Base-by-base conservation (phyloP, 2,888 invertebrate genomes). In the Ophioninae sp. region DNA sequence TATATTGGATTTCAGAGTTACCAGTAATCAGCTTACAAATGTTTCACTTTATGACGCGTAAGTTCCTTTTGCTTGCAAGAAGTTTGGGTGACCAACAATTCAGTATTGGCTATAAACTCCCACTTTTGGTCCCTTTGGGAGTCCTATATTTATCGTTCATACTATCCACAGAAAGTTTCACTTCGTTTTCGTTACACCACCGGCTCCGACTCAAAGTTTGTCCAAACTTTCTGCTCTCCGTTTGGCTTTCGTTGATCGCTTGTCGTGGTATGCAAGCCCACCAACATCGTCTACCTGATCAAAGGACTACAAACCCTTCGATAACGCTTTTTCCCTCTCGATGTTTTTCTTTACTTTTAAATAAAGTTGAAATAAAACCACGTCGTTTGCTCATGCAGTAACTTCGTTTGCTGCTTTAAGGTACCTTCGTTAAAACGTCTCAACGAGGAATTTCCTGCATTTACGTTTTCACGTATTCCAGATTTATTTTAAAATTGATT, bases 1-100 rank as follows among this genome's bases (percentile, higher is more conserved):
- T 39, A 73, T 67, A 79, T 73, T 67, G 73, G 71, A 73, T 67
- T 59, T 44, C n/a, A 20, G 79, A 73, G 79, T 73, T 79, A 73
- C 65, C 41, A 65, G 17, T 23, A 30, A 63, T 64, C 64, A 67
- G 5, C 51, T 17, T 51, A 51, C 17, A 58, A 58, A 67, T 67
- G 44, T 79, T 73, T 73, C 39, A 67, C 79, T 23, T 65, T 73
- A 63, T 58, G 65, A 72, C 59, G 17, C 37, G 65, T 72, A 22
- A 22, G 22, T 0, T 13, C 17, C 63, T 59, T 63, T 63, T 23
- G 63, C 23, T 13, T 30, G 13, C 22, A 13, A 59, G 22, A 7
- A 30, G 30, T 30, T 30, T 13, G 17, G 30, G 63, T 23, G 30
- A 63, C 30, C 22, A 30, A 63, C 13, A 63, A 63, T 79, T 73